These are phyloP conservation scores for Zoanthus sansibaricus DNA, from an alignment of 92 coral and sea anemone genomes.

Conservation along the genomic window DNA sequence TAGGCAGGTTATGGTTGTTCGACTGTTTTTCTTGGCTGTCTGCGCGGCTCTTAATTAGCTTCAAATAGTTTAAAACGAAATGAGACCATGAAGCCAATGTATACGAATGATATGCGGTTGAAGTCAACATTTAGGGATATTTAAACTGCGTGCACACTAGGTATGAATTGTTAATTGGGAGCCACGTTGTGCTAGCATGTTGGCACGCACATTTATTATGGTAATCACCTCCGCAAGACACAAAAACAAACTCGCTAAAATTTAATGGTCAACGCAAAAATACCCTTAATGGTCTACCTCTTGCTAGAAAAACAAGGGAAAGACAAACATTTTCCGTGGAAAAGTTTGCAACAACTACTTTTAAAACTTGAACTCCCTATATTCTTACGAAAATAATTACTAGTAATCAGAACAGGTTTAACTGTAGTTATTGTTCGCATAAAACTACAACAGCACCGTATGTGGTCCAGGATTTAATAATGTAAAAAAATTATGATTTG, in stretches of 20 bases:
- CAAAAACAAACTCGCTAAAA: not conserved
- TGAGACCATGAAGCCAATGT: not conserved
- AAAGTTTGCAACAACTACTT: not conserved
- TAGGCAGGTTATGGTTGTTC: too few relatives aligned
- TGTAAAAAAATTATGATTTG: conserved; percentile 30
- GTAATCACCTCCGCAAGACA: conserved; percentile 14
- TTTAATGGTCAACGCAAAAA: not conserved
- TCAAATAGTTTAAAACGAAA: too few relatives aligned
- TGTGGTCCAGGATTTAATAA: conserved; percentile 50
- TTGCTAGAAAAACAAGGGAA: not conserved
- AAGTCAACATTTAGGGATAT: not conserved
- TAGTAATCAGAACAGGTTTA: too few relatives aligned
- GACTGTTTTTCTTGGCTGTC: too few relatives aligned
- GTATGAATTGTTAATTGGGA: not conserved
- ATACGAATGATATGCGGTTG: not conserved
- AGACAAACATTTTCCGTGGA: not conserved
- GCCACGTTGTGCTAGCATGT: conserved; percentile 46
- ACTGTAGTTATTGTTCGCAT: conserved; percentile 1
- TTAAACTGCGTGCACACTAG: not conserved
- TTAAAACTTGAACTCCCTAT: not conserved
- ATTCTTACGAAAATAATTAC: not conserved
- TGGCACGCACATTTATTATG: conserved; percentile 25
- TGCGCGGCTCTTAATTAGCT: too few relatives aligned
- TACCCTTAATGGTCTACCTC: not conserved
- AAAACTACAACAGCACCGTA: conserved; percentile 27